These are phyloP conservation scores for Nothocercus julius DNA, from an alignment of 2,113 vertebrate species.

Conservation along the genomic window DNA sequence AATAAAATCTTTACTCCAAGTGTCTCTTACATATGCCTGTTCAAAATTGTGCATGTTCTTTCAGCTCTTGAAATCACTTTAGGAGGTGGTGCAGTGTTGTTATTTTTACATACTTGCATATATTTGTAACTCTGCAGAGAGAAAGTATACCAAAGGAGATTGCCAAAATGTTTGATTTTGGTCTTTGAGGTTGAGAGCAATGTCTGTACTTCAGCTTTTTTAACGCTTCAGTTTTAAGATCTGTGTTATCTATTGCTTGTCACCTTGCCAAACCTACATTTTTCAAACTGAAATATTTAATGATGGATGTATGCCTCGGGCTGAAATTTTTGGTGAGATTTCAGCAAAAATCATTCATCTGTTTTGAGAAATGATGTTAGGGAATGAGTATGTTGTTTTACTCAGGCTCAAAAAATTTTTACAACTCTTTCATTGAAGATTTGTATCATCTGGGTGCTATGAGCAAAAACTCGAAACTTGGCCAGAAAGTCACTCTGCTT, in stretches of 20 bases:
- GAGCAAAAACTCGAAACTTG: background rate
- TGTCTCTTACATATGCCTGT: background rate
- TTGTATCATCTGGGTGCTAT: background rate
- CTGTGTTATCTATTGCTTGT: background rate
- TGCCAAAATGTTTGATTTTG: background rate
- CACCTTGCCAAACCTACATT: background rate
- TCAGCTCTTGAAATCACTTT: background rate
- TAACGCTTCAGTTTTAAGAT: background rate
- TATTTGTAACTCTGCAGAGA: background rate
- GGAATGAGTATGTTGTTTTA: background rate
- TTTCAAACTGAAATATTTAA: background rate
- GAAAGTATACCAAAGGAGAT: background rate
- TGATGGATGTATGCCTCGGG: background rate
- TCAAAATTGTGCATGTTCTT: background rate
- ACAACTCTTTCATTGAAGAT: background rate
- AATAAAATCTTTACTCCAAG: background rate
- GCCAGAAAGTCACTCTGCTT: background rate
- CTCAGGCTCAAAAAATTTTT: background rate
- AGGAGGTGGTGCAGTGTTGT: background rate
- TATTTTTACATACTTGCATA: background rate
- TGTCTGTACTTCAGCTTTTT: background rate
- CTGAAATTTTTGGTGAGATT: background rate
- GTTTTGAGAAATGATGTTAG: background rate
- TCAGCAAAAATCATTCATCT: background rate
- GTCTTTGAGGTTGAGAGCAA: background rate